These are phyloP conservation scores for Pica pica DNA, from an alignment of 2,113 vertebrate species.

Conservation along the genomic window DNA sequence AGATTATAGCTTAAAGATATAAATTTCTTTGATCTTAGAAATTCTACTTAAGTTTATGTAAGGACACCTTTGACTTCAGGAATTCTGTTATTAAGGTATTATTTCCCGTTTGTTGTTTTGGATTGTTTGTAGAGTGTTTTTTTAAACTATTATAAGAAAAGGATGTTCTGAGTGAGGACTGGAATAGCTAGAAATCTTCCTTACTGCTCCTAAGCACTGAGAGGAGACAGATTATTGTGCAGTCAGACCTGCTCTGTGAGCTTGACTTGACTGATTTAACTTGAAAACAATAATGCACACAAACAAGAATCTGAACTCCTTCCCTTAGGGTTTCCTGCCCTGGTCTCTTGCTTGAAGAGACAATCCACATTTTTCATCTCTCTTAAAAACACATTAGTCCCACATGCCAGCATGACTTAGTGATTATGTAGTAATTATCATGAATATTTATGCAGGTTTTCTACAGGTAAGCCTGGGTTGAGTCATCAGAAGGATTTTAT, in stretches of 20 bases:
- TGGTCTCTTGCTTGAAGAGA: constrained; percentile 8
- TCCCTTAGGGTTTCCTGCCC: constrained; percentile 12
- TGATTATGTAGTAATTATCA: constrained; percentile 17
- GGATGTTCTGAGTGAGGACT: background rate
- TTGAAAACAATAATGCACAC: background rate
- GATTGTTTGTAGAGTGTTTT: background rate
- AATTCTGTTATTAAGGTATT: background rate
- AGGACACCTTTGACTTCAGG: background rate
- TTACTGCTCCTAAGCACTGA: background rate
- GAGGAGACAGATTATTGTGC: background rate
- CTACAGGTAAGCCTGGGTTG: background rate
- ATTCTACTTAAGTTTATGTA: background rate
- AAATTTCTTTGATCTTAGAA: background rate
- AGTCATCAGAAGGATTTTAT: background rate
- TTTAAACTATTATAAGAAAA: background rate
- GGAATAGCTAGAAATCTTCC: background rate
- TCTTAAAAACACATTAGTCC: constrained; percentile 39
- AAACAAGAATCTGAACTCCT: background rate
- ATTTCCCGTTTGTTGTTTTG: background rate
- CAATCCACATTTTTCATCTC: constrained; percentile 20
- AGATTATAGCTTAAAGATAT: background rate
- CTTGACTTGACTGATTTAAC: background rate
- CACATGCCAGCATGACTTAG: constrained; percentile 13
- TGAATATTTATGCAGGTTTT: background rate
- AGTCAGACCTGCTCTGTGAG: background rate